Conservation (phyloP, 2,888 invertebrate genomes). For the Exephanes ischioxanthus region DNA sequence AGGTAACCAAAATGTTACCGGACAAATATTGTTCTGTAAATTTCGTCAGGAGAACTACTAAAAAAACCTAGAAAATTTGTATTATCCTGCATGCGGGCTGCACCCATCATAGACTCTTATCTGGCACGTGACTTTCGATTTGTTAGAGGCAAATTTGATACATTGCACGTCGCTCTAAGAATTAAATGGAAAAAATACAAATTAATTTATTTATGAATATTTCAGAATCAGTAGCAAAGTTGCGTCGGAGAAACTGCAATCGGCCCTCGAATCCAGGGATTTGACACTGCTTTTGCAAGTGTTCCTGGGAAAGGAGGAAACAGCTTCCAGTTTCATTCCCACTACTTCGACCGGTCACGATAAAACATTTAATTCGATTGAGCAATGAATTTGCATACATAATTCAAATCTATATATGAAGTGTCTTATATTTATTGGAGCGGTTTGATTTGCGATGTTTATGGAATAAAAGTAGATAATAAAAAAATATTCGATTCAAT, state of each 20-base stretch:
- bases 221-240: slow-evolving; percentile 79
- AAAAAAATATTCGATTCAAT: slow-evolving; percentile 32
- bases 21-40: neutral
- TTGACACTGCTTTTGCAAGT: slow-evolving; percentile 76
- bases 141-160: too few relatives aligned
- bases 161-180: too few relatives aligned
- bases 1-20: slow-evolving; percentile 73
- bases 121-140: too few relatives aligned
- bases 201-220: slow-evolving; percentile 16
- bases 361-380: slow-evolving; percentile 12
- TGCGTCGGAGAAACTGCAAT: slow-evolving; percentile 77
- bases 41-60: neutral
- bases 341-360: slow-evolving; percentile 56
- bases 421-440: neutral
- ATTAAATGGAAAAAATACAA: neutral
- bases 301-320: slow-evolving; percentile 74
- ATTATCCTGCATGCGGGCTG: neutral
- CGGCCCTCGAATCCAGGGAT: slow-evolving; percentile 78
- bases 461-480: neutral
- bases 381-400: neutral
- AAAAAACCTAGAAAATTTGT: neutral
- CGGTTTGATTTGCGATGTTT: neutral
- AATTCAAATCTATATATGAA: neutral
- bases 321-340: slow-evolving; percentile 38
- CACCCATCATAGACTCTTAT: too few relatives aligned